Evolutionary conservation across 1,140 invertebrate species (phyloP).

Genomic region (Eueides isabella): DNA sequence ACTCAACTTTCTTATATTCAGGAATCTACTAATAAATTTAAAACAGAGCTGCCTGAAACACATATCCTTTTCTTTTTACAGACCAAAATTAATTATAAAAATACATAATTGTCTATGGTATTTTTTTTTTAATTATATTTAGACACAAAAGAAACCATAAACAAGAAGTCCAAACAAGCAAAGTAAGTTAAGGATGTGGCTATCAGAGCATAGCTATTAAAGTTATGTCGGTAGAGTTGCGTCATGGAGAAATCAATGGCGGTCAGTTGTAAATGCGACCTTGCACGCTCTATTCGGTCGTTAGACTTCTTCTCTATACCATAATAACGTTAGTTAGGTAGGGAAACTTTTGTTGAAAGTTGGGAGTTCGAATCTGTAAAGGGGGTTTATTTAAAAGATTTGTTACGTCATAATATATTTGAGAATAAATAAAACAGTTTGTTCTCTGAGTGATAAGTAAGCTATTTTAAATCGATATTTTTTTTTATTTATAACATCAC

Average conservation of each 20-base stretch:
- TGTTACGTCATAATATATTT: too few species aligned
- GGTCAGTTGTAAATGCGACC: constrained; percentile 68
- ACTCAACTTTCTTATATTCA: too few species aligned
- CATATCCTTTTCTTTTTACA: too few species aligned
- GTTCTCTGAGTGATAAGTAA: too few species aligned
- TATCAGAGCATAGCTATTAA: neutral
- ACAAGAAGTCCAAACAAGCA: neutral
- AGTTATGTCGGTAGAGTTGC: constrained; percentile 44
- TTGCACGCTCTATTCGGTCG: constrained; percentile 4
- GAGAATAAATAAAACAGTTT: too few species aligned
- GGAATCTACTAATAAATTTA: too few species aligned
- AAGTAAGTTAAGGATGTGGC: neutral
- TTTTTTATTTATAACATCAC: too few species aligned
- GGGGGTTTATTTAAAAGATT: neutral
- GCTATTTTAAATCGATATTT: too few species aligned
- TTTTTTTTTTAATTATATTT: neutral
- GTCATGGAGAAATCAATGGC: constrained; percentile 69
- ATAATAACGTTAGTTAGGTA: neutral
- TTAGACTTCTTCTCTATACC: neutral
- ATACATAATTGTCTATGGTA: too few species aligned
- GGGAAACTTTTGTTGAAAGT: neutral
- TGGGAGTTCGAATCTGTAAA: neutral
- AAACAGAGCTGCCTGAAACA: too few species aligned
- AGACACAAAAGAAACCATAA: neutral
- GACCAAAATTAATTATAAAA: too few species aligned